Base-by-base conservation (phyloP, 2,888 invertebrate species). In the Tipula vernalis region DNA sequence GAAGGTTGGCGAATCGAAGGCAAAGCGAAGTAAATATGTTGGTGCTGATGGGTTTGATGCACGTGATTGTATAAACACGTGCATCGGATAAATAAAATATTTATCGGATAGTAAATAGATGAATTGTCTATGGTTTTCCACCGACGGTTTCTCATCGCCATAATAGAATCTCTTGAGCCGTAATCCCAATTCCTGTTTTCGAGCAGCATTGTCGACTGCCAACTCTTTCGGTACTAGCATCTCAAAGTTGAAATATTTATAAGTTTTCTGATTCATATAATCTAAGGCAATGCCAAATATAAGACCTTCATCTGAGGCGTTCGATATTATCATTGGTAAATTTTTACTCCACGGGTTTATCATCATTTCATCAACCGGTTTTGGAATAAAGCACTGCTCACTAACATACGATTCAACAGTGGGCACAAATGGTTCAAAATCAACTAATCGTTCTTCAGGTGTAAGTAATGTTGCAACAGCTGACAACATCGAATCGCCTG, bases 1-100 rank as follows among this genome's bases (percentile, higher is more conserved):
- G 71, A 91, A 91, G 88, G 90, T 89, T 88, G 91, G 90, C 2
- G 91, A 91, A 88, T 91, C 91, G 87, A 91, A 90, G 87, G 91
- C 91, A 87, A 91, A 91, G 36, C 91, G 90, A 88, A 91, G 91
- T 5, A 91, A 88, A 87, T 89, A 91, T 5, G 91, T 91, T 18
- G 91, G 89, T 0, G 90, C 90, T n/a, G 15, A 1, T 2, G 51
- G 15, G 6, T 4, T 57, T 15, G 15, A 57, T 12, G 51, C 51
- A n/a, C 51, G 51, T 5, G 51, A 57, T 6, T 57, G 51, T 4
- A 57, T 6, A 15, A 57, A 5, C 3, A 12, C 5, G 51, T 57
- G 51, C 5, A 6, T 5, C 5, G 51, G 51, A 57, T 57, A 57
- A 15, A 57, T 57, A 57, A 57, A 57, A 57, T 15, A 57, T 57